phyloP scores from a whole-genome alignment of 2,797 vertebrate genomes.

The Eospalax fontanierii region DNA sequence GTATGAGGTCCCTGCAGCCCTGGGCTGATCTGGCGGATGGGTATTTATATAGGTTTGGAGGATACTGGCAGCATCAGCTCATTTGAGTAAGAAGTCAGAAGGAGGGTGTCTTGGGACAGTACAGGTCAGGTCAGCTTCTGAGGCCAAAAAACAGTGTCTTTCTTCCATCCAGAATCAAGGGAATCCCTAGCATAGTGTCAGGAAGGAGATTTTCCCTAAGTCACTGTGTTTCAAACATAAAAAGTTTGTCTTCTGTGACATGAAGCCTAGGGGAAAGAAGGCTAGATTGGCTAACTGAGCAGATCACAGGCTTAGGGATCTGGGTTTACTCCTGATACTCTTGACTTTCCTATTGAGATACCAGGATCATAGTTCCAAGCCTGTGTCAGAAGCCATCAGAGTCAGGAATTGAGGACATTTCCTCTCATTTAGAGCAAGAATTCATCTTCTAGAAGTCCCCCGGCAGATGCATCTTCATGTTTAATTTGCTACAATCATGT shows the following conservation, averaged over 20 bases:
- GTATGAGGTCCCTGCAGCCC: not conserved
- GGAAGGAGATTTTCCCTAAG: not conserved
- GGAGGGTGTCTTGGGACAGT: not conserved
- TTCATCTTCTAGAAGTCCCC: not conserved
- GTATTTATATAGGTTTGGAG: not conserved
- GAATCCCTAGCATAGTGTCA: not conserved
- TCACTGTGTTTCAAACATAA: not conserved
- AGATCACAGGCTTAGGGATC: not conserved
- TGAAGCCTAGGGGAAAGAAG: not conserved
- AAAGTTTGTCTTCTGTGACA: not conserved
- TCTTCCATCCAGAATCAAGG: conserved; percentile 1
- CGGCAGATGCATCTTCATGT: not conserved
- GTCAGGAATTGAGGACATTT: not conserved
- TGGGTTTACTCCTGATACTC: not conserved
- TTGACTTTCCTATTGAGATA: not conserved
- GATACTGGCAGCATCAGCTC: not conserved
- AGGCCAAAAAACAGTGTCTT: not conserved
- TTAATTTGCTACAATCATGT: not conserved
- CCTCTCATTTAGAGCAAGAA: not conserved
- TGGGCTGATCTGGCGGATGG: not conserved
- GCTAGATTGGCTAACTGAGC: not conserved
- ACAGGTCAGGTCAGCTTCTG: not conserved
- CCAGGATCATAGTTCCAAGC: not conserved
- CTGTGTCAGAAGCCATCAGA: not conserved
- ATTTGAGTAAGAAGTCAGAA: not conserved